A percentile compares a stretch with the other conserved stretches of the same genome.
Conservation (phyloP, 2,888 invertebrate species). For the Campoplex nolae region DNA sequence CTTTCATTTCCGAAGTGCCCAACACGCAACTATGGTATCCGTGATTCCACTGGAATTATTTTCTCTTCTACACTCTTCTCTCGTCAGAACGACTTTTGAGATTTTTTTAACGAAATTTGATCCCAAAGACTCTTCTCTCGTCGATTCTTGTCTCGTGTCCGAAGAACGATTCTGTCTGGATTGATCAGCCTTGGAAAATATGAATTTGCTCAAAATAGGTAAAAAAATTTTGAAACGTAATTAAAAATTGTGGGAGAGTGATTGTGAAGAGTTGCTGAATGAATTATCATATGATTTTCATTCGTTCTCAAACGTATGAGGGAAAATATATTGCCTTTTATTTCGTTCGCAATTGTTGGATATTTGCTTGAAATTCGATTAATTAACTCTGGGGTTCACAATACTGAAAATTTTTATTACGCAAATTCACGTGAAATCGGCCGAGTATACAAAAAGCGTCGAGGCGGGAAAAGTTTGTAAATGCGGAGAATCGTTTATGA, state of each 20-base stretch:
- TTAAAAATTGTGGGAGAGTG: no score
- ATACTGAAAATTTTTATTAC: no score
- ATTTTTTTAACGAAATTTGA: conserved; percentile 28
- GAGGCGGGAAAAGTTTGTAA: conserved; percentile 55
- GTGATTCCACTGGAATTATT: conserved; percentile 63
- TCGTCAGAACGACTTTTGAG: conserved; percentile 33
- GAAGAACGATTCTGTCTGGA: neutral
- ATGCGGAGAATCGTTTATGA: conserved; percentile 38
- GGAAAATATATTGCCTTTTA: no score
- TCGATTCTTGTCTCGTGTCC: neutral
- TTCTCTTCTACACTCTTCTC: conserved; percentile 39
- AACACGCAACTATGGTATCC: conserved; percentile 56
- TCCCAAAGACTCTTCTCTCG: neutral
- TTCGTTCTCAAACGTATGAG: no score
- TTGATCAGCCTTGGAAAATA: neutral
- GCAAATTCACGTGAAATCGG: neutral
- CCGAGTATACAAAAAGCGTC: neutral
- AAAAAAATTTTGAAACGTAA: no score
- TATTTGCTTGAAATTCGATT: no score
- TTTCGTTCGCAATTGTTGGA: no score
- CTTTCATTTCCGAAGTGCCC: conserved; percentile 48
- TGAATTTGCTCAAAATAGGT: no score
- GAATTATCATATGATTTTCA: no score
- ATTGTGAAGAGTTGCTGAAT: no score
- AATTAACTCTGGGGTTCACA: no score